These are phyloP conservation scores for Cololabis saira DNA, from an alignment of 2,113 vertebrate species.

Conservation along the genomic window DNA sequence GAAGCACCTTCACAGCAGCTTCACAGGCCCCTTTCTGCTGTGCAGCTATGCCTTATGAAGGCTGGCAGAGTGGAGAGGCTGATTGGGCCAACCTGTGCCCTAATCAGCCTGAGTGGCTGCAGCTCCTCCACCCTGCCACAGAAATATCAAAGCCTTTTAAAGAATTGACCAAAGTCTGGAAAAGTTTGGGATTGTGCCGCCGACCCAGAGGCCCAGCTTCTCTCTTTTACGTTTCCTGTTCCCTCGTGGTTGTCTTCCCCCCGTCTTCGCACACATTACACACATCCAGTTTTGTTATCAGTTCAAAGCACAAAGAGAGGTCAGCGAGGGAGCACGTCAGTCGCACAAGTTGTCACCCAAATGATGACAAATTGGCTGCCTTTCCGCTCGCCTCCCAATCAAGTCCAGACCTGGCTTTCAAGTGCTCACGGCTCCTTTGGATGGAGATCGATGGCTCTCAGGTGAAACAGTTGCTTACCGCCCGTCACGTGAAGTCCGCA, in stretches of 20 bases:
- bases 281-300: conserved; percentile 52
- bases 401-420: conserved; percentile 67
- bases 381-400: conserved; percentile 60
- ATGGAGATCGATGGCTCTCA: conserved; percentile 65
- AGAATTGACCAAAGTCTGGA: conserved; percentile 6
- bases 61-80: too few species aligned
- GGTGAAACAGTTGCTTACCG: conserved; percentile 48
- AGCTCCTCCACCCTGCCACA: too few species aligned
- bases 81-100: too few species aligned
- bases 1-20: too few species aligned
- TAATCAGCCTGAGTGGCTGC: too few species aligned
- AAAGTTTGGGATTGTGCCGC: conserved; percentile 17
- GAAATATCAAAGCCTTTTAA: too few species aligned
- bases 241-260: conserved; percentile 32
- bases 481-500: conserved; percentile 32
- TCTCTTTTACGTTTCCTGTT: conserved; percentile 32
- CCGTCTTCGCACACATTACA: conserved; percentile 8
- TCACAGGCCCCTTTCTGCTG: too few species aligned
- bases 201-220: conserved; percentile 36
- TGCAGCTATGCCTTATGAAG: too few species aligned
- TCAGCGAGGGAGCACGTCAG: conserved; percentile 67
- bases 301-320: conserved; percentile 65
- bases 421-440: conserved; percentile 30
- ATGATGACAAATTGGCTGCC: conserved; percentile 75
- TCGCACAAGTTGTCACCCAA: conserved; percentile 72